Percentiles rank a stretch among this genome's conserved stretches.
Conservation (phyloP, 2,888 invertebrate species). For the Leucania comma region DNA sequence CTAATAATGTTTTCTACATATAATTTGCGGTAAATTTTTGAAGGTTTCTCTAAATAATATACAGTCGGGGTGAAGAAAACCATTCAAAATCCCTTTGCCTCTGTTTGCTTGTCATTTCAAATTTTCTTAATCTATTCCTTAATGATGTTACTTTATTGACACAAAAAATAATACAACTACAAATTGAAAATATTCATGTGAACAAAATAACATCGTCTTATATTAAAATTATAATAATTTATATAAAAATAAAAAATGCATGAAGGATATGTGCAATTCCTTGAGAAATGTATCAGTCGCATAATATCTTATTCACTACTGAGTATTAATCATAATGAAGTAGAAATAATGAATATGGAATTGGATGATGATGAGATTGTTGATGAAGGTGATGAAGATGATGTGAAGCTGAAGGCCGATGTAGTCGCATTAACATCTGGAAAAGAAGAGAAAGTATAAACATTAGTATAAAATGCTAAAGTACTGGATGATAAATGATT, state of each 20-base stretch:
- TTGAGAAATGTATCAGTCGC: constrained; percentile 82
- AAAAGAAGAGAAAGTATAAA: constrained; percentile 73
- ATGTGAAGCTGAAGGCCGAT: constrained; percentile 74
- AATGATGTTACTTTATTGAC: constrained; percentile 71
- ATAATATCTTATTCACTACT: constrained; percentile 79
- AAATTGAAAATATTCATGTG: constrained; percentile 57
- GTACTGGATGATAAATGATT: background rate
- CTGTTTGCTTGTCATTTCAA: constrained; percentile 86
- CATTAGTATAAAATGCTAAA: constrained; percentile 13
- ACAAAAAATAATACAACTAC: constrained; percentile 55
- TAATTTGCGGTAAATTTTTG: constrained; percentile 79
- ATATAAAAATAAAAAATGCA: constrained; percentile 84
- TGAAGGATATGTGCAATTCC: constrained; percentile 82
- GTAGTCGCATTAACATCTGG: constrained; percentile 75
- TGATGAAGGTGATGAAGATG: constrained; percentile 63
- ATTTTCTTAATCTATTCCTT: constrained; percentile 73
- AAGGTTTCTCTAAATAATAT: constrained; percentile 86
- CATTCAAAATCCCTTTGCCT: constrained; percentile 88
- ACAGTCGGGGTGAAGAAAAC: constrained; percentile 83
- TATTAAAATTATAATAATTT: constrained; percentile 77
- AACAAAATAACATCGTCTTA: constrained; percentile 68
- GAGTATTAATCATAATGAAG: constrained; percentile 81
- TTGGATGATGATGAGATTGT: constrained; percentile 53
- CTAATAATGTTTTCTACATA: constrained; percentile 73
- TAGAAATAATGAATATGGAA: constrained; percentile 56